Base-by-base conservation (phyloP, 1,140 invertebrate genomes). In the Leguminivora glycinivorella region DNA sequence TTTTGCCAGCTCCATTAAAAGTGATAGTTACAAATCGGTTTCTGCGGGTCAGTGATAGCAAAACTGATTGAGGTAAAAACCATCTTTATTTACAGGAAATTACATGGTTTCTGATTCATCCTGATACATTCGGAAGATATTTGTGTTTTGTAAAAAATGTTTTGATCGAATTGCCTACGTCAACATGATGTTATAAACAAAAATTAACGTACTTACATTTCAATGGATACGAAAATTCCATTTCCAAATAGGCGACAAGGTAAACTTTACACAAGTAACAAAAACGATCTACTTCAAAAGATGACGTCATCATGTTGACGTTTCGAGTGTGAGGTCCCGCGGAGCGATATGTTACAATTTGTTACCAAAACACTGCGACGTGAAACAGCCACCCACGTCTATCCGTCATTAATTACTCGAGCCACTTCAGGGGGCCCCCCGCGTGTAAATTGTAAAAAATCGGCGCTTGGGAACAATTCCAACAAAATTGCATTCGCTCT, bases 281-380 rank as follows among this genome's bases (percentile, higher is more conserved):
- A 67, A 9, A 24, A 38, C 68, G 19, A 58, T 24, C 66, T 63
- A 25, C n/a, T 52, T 52, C 14, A 68, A 71, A 56, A 6, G 79
- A 84, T 88, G 81, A 88, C 83, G 81, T 84, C 80, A 86, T 84
- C 74, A 68, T 74, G 72, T 78, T 75, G 79, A 81, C 77, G 81
- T 85, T 82, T 80, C 63, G 81, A 79, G 82, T 88, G 87, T 89
- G 85, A 81, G 89, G 87, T 90, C 89, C 81, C 71, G 70, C 63
- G 52, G 80, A 73, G 80, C 82, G 74, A 87, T 87, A 88, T 80
- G 83, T 87, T 84, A 90, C 82, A 85, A 89, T 86, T 87, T 88
- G 86, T 89, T 85, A 85, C 85, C 89, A 87, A 88, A 91, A 89
- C 87, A 90, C 74, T 85, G 83, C 83, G 82, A 89, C 87, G 78